Evolutionary conservation across 2,888 invertebrate species (phyloP), one percentile per base, ranked within the genome.

Genomic region (Drosophila paracracens): DNA sequence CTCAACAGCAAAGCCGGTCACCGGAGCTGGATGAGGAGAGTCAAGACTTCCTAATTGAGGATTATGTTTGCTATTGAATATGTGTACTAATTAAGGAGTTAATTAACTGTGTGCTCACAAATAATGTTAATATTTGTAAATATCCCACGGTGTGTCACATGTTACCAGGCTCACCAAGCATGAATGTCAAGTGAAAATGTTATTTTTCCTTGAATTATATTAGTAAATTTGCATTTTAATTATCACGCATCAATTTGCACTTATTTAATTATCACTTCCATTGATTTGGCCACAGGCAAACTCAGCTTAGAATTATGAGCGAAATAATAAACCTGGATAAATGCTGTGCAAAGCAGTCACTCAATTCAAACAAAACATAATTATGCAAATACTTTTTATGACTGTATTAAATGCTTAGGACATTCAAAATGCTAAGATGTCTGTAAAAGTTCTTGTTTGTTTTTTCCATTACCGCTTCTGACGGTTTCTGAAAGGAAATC

Each of bases 401-500:
- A 73, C 33, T 80, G 67, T 74, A 74, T 88, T 83, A 79, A 84
- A 85, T 74, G 83, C 81, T 88, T 70, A 52, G 72, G 70, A 74
- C 81, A 88, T 84, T 84, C 76, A 88, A 83, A 81, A 85, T 79
- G 21, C 83, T 79, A 68, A 74, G 72, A 85, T 81, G 79, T 79
- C 70, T 59, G 63, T 29, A 29, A 57, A 88, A 77, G 52, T 57
- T 80, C 27, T 46, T 68, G 61, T 63, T 73, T 65, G 62, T 70
- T 79, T 54, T 54, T 76, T 76, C 33, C 56, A 72, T 51, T 43
- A 48, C 40, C 48, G 54, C 54, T 69, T 68, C 59, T 51, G 60
- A 8, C 52, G 67, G 65, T 65, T 56, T 48, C 46, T 43, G 35
- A 64, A 61, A 29, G 54, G 33, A 80, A 80, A 77, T 80, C 60